These are phyloP conservation scores for Limnephilus rhombicus DNA, from an alignment of 2,888 invertebrate species.

Conservation along the genomic window DNA sequence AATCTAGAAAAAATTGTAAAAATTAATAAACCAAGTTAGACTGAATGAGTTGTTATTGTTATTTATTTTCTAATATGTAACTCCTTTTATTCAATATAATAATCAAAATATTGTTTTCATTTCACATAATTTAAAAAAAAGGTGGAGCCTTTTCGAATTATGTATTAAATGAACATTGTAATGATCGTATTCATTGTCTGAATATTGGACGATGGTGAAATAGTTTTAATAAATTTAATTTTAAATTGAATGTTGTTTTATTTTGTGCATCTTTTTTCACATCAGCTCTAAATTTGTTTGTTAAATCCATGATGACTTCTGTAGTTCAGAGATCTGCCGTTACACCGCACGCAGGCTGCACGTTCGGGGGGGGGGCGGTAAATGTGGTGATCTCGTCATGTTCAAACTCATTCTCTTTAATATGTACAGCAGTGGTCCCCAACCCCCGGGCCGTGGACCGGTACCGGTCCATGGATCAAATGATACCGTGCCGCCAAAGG, in stretches of 20 bases:
- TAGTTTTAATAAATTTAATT: neutral
- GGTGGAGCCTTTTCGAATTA: too few relatives aligned
- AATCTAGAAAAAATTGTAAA: neutral
- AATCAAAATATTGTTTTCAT: neutral
- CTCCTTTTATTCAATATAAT: neutral
- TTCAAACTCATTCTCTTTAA: too few relatives aligned
- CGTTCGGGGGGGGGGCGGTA: too few relatives aligned
- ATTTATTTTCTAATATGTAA: neutral
- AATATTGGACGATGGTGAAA: neutral
- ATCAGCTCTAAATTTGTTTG: neutral
- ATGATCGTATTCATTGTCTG: neutral
- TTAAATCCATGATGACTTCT: too few relatives aligned
- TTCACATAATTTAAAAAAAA: neutral
- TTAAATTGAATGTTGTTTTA: neutral
- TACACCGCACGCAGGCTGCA: too few relatives aligned
- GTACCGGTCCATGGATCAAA: too few relatives aligned
- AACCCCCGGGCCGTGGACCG: too few relatives aligned
- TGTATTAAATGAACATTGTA: neutral
- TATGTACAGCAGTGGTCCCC: too few relatives aligned
- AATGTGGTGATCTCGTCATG: too few relatives aligned
- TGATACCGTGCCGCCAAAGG: too few relatives aligned
- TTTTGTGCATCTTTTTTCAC: neutral
- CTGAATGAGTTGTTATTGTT: neutral
- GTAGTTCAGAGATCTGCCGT: too few relatives aligned
- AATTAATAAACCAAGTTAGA: neutral